A percentile compares a stretch with the other conserved stretches of the same genome.
Evolutionary conservation across 53 echinoderm and acorn worm species (phyloP).

Genomic region (Holothuria leucospilota): DNA sequence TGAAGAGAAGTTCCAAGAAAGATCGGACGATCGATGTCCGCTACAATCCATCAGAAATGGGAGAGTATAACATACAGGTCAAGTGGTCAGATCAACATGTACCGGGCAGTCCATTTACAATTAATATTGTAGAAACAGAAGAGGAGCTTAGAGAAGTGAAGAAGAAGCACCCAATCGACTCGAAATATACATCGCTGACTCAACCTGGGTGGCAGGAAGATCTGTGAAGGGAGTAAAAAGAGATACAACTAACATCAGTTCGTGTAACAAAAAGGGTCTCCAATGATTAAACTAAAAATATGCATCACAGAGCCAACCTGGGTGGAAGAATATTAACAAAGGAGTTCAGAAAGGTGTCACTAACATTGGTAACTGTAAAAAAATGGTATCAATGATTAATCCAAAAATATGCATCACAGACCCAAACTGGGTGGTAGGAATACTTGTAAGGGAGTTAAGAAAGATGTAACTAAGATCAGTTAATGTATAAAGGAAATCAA

Average conservation of each 20-base stretch:
- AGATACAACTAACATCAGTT: neutral
- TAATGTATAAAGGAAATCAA: neutral
- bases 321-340: slow-evolving; percentile 75
- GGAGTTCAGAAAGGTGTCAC: too few species aligned
- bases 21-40: slow-evolving; percentile 90
- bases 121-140: slow-evolving; percentile 78
- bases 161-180: slow-evolving; percentile 64
- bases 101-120: slow-evolving; percentile 86
- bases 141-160: slow-evolving; percentile 71
- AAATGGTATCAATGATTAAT: too few species aligned
- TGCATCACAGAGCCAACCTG: slow-evolving; percentile 20
- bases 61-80: slow-evolving; percentile 92
- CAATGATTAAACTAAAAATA: neutral
- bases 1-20: slow-evolving; percentile 81
- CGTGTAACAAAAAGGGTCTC: neutral
- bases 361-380: too few species aligned
- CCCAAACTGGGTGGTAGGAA: too few species aligned
- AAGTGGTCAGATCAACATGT: slow-evolving; percentile 97
- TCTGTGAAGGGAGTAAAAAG: slow-evolving; percentile 44
- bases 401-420: too few species aligned
- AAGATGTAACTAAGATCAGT: neutral
- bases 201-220: slow-evolving; percentile 77
- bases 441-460: neutral
- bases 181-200: slow-evolving; percentile 23
- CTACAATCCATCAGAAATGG: slow-evolving; percentile 86